A percentile compares a stretch with the other conserved stretches of the same genome.
These are phyloP conservation scores for Bombus confusus DNA, from an alignment of 1,140 invertebrate genomes.

Conservation along the genomic window DNA sequence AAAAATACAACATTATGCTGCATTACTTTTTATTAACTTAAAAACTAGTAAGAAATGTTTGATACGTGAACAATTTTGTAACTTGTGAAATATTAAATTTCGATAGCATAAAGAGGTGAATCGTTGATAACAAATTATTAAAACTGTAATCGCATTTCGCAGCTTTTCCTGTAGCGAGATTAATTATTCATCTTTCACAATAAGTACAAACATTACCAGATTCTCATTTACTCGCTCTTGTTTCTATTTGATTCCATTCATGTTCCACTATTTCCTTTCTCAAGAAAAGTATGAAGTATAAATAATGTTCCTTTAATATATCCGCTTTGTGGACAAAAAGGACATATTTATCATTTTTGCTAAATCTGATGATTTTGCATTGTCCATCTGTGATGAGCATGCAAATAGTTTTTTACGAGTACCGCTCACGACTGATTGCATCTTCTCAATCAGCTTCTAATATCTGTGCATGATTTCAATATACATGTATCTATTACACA, in stretches of 20 bases:
- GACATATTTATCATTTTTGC: background rate
- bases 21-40: constrained; percentile 68
- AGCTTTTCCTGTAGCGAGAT: constrained; percentile 6
- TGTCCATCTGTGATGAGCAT: constrained; percentile 3
- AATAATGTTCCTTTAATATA: constrained; percentile 11
- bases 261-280: constrained; percentile 9
- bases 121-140: constrained; percentile 46
- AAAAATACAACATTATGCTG: constrained; percentile 58
- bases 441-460: constrained; percentile 31
- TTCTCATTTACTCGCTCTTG: background rate
- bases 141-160: constrained; percentile 46
- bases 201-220: constrained; percentile 51
- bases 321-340: constrained; percentile 3
- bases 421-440: constrained; percentile 40
- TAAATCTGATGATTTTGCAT: constrained; percentile 17
- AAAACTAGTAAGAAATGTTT: constrained; percentile 63
- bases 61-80: constrained; percentile 50
- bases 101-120: constrained; percentile 20
- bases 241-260: background rate
- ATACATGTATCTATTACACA: constrained; percentile 47
- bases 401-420: constrained; percentile 40
- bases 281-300: constrained; percentile 22
- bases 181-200: constrained; percentile 16
- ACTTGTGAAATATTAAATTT: constrained; percentile 38
- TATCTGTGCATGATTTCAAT: constrained; percentile 37